Evolutionary conservation across 2,113 vertebrate species (phyloP), one percentile per base, ranked within the genome.

Genomic region (Phalacrocorax brasilianus): DNA sequence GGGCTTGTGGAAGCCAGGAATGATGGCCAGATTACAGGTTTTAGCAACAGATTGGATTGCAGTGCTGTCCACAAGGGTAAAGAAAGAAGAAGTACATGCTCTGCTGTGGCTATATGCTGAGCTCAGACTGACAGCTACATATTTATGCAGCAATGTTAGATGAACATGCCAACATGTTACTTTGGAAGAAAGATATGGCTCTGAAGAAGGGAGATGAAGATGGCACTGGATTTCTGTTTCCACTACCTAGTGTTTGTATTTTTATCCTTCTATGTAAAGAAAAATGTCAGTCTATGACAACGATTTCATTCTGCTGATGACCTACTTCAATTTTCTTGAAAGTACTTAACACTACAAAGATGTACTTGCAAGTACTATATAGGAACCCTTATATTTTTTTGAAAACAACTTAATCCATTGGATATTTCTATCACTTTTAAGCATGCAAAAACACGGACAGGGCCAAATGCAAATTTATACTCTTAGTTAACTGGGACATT

Each of bases 221-320:
- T 62, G 71, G 75, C 59, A 88, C 33, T 55, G 75, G 30, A 52
- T 80, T 94, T 87, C 81, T 93, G 55, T 77, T 93, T 91, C 89
- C 56, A 44, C 85, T 91, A 82, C 89, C 81, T 93, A 70, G 17
- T 89, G 35, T 91, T 92, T 91, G n/a, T 72, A 83, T 95, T 95
- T 94, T 95, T 95, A 91, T 89, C 89, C 49, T 88, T 79, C 63
- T 28, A 20, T 55, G 75, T 75, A 70, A 89, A 92, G 71, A 85
- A 96, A 92, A 91, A 91, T 26, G 33, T 68, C 62, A 67, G 53
- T 70, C 38, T 79, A 42, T 50, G 59, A 75, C 85, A 92, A 78
- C 33, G 8, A 85, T 88, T 91, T 92, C 15, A 73, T 92, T 96
- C 95, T 74, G 70, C 45, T 85, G 77, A 76, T 85, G 81, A 85